These are phyloP conservation scores for Agrilus cyanescens DNA, from an alignment of 2,888 invertebrate genomes.

Conservation along the genomic window DNA sequence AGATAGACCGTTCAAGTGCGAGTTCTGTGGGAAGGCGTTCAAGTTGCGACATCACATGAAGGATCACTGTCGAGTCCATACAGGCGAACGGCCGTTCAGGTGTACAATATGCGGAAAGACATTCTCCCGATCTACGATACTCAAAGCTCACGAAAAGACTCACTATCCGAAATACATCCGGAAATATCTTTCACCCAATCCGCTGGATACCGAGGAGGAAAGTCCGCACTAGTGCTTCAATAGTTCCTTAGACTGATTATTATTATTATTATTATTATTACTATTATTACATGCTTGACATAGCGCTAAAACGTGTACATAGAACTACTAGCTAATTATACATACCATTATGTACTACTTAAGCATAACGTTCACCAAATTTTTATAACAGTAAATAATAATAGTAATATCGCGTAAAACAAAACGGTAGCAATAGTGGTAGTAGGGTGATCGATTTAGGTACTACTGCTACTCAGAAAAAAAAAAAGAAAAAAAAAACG, in stretches of 20 bases:
- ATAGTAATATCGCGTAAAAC: conserved; percentile 19
- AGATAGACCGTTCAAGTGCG: conserved; percentile 84
- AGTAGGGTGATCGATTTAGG: background rate
- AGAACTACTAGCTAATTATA: conserved; percentile 15
- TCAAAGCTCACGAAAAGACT: conserved; percentile 87
- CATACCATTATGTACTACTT: conserved; percentile 6
- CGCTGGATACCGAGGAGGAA: conserved; percentile 73
- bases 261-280: conserved; percentile 9
- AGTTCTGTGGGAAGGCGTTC: conserved; percentile 89
- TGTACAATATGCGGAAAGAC: conserved; percentile 84
- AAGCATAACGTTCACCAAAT: conserved; percentile 20
- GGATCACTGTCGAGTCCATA: conserved; percentile 87
- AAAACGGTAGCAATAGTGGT: conserved; percentile 16
- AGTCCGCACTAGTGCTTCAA: conserved; percentile 50
- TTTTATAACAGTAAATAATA: conserved; percentile 12
- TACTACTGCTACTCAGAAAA: too few species aligned
- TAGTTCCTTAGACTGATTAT: conserved; percentile 23
- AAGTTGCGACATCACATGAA: conserved; percentile 89
- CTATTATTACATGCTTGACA: conserved; percentile 5
- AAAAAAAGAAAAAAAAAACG: too few species aligned
- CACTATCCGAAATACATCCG: conserved; percentile 86
- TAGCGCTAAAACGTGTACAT: conserved; percentile 11
- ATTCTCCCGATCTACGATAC: conserved; percentile 79
- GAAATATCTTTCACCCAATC: conserved; percentile 79
- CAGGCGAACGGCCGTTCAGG: conserved; percentile 81